A percentile compares a stretch with the other conserved stretches of the same genome.
Evolutionary conservation across 2,797 vertebrate genomes (phyloP).

Genomic region (Mormyrus hasselquistii): DNA sequence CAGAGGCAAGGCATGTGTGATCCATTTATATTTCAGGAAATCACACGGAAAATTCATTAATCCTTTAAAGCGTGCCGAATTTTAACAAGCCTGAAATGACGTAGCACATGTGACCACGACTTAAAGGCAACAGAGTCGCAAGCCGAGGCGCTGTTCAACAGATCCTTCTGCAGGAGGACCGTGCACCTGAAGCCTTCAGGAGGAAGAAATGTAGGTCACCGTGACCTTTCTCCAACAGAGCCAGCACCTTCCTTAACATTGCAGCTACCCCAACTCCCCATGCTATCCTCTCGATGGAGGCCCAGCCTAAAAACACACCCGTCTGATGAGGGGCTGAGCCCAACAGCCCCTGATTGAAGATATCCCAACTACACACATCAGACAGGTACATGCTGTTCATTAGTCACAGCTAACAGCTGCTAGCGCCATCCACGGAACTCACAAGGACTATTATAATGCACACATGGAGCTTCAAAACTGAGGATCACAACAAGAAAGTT

Average conservation of each 20-base stretch:
- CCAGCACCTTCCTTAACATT: constrained; percentile 11
- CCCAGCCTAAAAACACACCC: neutral
- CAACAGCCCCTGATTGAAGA: neutral
- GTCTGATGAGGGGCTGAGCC: neutral
- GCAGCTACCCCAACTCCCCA: constrained; percentile 26
- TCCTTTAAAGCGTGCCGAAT: constrained; percentile 22
- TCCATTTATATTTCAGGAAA: neutral
- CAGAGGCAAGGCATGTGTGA: neutral
- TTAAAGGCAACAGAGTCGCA: neutral
- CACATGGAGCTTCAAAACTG: neutral
- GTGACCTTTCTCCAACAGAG: constrained; percentile 38
- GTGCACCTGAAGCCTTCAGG: neutral
- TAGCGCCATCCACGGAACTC: neutral
- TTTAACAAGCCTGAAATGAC: constrained; percentile 11
- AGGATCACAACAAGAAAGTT: neutral
- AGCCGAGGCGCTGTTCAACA: neutral
- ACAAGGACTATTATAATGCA: neutral
- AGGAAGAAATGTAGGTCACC: constrained; percentile 41
- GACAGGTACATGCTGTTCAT: neutral
- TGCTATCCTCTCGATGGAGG: constrained; percentile 19
- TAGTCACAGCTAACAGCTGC: neutral
- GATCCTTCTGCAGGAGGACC: neutral
- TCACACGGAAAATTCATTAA: constrained; percentile 25
- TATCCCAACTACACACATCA: neutral
- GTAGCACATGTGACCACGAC: neutral